Evolutionary conservation across 2,113 vertebrate species (phyloP).

Genomic region (Phylloscopus trochilus): DNA sequence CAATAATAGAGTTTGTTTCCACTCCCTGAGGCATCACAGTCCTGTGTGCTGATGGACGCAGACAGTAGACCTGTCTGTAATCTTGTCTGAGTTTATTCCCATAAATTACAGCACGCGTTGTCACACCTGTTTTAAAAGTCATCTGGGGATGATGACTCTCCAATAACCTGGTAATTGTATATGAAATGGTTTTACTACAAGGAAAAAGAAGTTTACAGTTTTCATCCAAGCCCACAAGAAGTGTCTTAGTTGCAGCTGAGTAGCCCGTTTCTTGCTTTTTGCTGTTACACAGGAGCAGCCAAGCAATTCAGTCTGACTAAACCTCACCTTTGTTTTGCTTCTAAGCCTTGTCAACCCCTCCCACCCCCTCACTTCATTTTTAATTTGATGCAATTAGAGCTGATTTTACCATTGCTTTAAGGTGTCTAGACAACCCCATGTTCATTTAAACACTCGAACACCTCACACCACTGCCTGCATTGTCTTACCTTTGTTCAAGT

Average conservation of each 20-base stretch:
- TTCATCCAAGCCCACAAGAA: neutral
- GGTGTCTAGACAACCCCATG: conserved; percentile 14
- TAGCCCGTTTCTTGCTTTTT: neutral
- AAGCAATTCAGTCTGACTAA: neutral
- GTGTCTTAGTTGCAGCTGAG: neutral
- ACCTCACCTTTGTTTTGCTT: neutral
- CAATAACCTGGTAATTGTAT: neutral
- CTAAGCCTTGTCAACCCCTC: neutral
- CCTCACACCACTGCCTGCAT: neutral
- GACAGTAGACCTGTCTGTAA: conserved; percentile 8
- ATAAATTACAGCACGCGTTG: neutral
- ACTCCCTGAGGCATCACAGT: neutral
- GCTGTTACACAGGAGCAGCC: neutral
- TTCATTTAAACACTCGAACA: neutral
- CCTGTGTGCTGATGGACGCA: neutral
- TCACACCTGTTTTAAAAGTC: conserved; percentile 33
- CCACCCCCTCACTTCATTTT: neutral
- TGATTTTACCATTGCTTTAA: neutral
- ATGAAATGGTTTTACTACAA: neutral
- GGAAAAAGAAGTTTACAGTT: neutral
- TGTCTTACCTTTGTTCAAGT: conserved; percentile 39
- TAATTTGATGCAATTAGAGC: conserved; percentile 6
- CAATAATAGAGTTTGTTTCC: neutral
- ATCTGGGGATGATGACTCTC: neutral
- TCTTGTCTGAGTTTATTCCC: conserved; percentile 7